Evolutionary conservation across 2,113 vertebrate species (phyloP), one percentile per base, ranked within the genome.

Genomic region (Zingel zingel): DNA sequence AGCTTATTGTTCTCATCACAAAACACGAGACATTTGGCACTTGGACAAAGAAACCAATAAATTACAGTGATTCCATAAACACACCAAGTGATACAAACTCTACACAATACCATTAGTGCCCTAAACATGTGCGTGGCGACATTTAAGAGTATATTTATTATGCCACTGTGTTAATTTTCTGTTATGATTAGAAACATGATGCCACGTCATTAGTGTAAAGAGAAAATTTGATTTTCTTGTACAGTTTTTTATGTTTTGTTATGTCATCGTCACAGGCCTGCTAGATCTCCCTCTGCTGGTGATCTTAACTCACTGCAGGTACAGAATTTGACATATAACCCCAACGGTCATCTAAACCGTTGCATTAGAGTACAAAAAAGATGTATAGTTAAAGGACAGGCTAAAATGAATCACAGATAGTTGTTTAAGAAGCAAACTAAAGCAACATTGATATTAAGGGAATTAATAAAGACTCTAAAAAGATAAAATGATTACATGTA

Each of bases 11-110:
- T 90, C 70, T 88, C 79, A 88, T 48, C 72, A 82, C 58, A 16
- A 61, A 77, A 74, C 85, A 91, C 1, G 0, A 63, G 30, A 77
- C 50, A 72, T 90, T 93, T 93, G 92, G 92, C 92, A 94, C 81
- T 58, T 53, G 15, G 16, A 86, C 39, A 85, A 82, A 63, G 8
- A 79, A 68, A 75, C 74, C 27, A 79, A 84, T 56, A 73, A 81
- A 80, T 79, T 66, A 88, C 51, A 82, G 68, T 61, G 59, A 51
- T 79, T 75, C 61, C 77, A 73, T 33, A 48, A 85, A 80, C 70
- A 74, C 64, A 81, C 76, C 74, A 30, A 30, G 84, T 85, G 88
- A 84, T 58, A 83, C 57, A 73, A 75, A 80, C 58, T 59, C 53
- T 63, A 84, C 30, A 53, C 61, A 25, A 63, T 54, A 75, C 76